These are phyloP conservation scores for Liolophura sinensis DNA, from an alignment of 1,140 invertebrate genomes.

Conservation along the genomic window DNA sequence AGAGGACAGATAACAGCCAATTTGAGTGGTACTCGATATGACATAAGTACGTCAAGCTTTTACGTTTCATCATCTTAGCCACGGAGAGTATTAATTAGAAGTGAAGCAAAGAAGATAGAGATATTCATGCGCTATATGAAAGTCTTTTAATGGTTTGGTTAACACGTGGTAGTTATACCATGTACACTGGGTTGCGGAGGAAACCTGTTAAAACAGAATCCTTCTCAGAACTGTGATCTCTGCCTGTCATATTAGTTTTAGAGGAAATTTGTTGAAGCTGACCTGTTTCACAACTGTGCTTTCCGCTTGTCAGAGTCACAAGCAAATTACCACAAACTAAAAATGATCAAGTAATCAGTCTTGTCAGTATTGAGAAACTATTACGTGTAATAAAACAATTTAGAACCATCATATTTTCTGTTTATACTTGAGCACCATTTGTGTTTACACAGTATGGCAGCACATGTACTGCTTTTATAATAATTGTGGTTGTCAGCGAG, in stretches of 20 bases:
- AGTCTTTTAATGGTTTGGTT: no score
- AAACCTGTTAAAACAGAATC: no score
- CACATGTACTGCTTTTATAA: not conserved
- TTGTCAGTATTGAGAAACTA: not conserved
- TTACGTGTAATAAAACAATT: not conserved
- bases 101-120: not conserved
- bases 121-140: not conserved
- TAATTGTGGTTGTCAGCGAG: not conserved
- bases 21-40: constrained; percentile 57
- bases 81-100: not conserved
- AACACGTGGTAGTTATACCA: no score
- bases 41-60: constrained; percentile 43
- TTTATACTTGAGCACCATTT: no score
- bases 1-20: constrained; percentile 48
- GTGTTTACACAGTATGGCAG: not conserved
- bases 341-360: not conserved
- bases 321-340: not conserved
- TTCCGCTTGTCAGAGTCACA: not conserved
- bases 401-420: not conserved
- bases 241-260: no score
- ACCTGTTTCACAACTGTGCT: no score
- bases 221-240: no score
- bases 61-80: no score
- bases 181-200: no score
- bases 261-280: no score